Conservation (phyloP, 2,888 invertebrate species). For the Luffia ferchaultella region DNA sequence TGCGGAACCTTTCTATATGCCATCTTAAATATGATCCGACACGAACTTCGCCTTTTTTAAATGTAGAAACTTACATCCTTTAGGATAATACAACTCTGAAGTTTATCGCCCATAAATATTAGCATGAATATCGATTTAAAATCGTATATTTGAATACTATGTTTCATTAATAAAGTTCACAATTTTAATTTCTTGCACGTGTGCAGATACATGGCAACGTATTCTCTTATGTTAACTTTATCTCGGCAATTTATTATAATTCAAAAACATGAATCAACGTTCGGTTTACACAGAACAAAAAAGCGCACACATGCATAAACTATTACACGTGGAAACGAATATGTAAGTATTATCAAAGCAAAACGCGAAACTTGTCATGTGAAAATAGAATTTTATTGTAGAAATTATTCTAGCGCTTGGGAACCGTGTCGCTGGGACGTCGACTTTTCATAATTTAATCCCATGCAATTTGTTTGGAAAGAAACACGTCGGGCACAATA, state of each 20-base stretch:
- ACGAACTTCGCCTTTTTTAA: too few relatives aligned
- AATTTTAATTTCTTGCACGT: too few relatives aligned
- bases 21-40: too few relatives aligned
- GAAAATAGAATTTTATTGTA: not conserved
- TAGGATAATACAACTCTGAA: too few relatives aligned
- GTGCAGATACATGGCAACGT: not conserved
- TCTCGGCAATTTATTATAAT: not conserved
- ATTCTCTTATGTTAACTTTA: not conserved
- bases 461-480: slow-evolving; percentile 8
- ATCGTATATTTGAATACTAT: too few relatives aligned
- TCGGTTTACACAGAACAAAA: not conserved
- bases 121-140: too few relatives aligned
- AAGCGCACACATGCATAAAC: not conserved
- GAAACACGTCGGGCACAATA: slow-evolving; percentile 1
- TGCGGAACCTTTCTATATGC: too few relatives aligned
- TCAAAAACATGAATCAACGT: not conserved
- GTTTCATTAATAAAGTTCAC: too few relatives aligned
- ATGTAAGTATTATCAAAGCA: not conserved
- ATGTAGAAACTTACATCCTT: too few relatives aligned
- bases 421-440: not conserved
- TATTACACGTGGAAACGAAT: slow-evolving; percentile 8
- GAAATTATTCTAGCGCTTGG: not conserved
- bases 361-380: too few relatives aligned
- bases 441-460: not conserved
- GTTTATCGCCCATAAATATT: too few relatives aligned